Percentiles rank a stretch among this genome's conserved stretches.
These are phyloP conservation scores for Neolamprologus ventralis DNA, from an alignment of 2,113 vertebrate genomes.

Conservation along the genomic window DNA sequence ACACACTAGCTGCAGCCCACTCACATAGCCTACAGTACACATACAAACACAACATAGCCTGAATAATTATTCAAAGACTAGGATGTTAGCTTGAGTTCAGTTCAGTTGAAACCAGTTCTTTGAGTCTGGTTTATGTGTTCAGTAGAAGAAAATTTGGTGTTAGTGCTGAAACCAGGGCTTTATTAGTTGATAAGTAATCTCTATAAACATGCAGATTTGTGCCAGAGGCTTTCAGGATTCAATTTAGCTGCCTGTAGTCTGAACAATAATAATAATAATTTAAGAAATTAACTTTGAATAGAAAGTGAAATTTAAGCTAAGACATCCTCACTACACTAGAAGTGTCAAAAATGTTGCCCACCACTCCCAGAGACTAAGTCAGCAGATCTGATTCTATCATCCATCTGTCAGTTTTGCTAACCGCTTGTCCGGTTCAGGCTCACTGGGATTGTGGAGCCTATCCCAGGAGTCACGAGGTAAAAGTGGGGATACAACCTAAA, in stretches of 20 bases:
- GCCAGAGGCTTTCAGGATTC: neutral
- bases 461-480: rapidly evolving
- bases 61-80: neutral
- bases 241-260: neutral
- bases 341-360: neutral
- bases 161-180: neutral
- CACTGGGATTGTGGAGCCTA: neutral
- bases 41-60: neutral
- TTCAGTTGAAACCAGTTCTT: neutral
- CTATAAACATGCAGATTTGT: neutral
- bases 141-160: neutral
- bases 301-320: neutral
- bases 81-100: neutral
- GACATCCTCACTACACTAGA: rapidly evolving
- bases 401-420: neutral
- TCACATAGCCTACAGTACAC: neutral
- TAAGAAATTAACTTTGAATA: rapidly evolving
- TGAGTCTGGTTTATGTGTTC: neutral
- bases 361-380: neutral
- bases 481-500: neutral
- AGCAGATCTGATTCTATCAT: neutral
- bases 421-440: neutral
- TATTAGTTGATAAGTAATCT: neutral
- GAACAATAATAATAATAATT: neutral
- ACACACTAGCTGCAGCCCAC: neutral